Percentiles rank a stretch among this genome's conserved stretches.
These are phyloP conservation scores for Siniperca obscura DNA, from an alignment of 2,797 vertebrate species.

Conservation along the genomic window DNA sequence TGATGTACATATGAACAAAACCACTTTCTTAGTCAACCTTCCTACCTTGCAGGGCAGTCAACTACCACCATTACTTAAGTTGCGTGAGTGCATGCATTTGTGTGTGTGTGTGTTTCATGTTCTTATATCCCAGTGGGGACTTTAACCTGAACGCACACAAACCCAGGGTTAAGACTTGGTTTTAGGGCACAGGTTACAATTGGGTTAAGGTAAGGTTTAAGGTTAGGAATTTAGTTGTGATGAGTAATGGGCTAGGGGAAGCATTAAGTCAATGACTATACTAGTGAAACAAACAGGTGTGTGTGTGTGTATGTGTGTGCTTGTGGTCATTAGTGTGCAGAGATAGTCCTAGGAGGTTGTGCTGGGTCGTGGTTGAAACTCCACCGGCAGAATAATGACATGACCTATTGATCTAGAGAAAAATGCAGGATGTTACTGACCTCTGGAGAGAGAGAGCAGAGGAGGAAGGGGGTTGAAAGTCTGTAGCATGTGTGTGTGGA, in stretches of 20 bases:
- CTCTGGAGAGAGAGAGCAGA: constrained; percentile 53
- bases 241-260: too few relatives aligned
- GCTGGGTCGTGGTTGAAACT: constrained; percentile 65
- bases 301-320: constrained; percentile 11
- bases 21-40: not conserved
- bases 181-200: too few relatives aligned
- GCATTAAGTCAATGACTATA: too few relatives aligned
- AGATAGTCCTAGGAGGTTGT: constrained; percentile 55
- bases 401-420: constrained; percentile 78
- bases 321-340: constrained; percentile 72
- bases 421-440: constrained; percentile 59
- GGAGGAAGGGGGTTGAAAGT: constrained; percentile 8
- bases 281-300: not conserved
- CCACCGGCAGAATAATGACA: constrained; percentile 69
- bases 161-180: too few relatives aligned
- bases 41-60: not conserved
- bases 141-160: too few relatives aligned
- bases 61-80: not conserved
- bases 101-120: not conserved
- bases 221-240: too few relatives aligned
- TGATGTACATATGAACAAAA: not conserved
- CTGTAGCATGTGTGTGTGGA: not conserved
- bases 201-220: too few relatives aligned
- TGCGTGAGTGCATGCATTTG: constrained; percentile 17
- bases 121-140: too few relatives aligned